phyloP scores from a whole-genome alignment of 2,888 invertebrate species.

The Aleiodes testaceus region DNA sequence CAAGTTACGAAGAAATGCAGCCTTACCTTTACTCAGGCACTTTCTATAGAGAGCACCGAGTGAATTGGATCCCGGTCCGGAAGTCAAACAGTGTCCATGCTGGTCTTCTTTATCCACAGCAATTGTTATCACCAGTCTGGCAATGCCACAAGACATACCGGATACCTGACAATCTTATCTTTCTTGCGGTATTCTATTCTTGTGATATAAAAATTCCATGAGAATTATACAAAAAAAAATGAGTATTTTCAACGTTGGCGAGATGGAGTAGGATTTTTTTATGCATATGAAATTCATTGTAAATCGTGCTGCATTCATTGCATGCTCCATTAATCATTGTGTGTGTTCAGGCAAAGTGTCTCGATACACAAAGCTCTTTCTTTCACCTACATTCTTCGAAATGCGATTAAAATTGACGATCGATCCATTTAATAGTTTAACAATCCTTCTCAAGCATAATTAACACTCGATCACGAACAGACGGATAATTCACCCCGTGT shows the following conservation, averaged over 20 bases:
- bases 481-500: no score
- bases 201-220: not conserved
- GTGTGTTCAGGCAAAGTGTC: no score
- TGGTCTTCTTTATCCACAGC: constrained; percentile 24
- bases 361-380: no score
- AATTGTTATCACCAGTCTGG: constrained; percentile 19
- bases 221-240: not conserved
- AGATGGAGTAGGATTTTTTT: not conserved
- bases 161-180: constrained; percentile 20
- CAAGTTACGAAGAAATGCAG: constrained; percentile 67
- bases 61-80: constrained; percentile 31
- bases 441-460: no score
- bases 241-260: not conserved
- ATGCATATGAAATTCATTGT: not conserved
- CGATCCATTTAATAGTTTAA: no score
- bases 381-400: not conserved
- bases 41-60: constrained; percentile 32
- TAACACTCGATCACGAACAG: no score
- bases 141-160: constrained; percentile 18
- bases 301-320: not conserved
- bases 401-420: not conserved
- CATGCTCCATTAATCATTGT: no score
- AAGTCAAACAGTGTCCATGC: constrained; percentile 32
- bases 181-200: not conserved
- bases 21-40: constrained; percentile 23